phyloP scores from a whole-genome alignment of 2,113 vertebrate genomes.

The Paracanthobrama guichenoti region DNA sequence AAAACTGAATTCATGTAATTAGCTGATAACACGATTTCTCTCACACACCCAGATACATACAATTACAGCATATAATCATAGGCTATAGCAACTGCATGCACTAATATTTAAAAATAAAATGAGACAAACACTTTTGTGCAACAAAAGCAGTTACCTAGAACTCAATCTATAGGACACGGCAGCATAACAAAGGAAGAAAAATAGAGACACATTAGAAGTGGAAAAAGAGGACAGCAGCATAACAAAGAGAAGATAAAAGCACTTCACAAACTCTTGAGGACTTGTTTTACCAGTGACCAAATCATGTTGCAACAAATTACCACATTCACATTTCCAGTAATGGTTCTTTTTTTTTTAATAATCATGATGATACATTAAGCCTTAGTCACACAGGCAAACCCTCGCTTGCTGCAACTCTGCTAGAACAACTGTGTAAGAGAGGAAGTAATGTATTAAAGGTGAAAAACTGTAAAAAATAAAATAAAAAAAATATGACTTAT shows the following conservation, averaged over 20 bases:
- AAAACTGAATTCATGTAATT: neutral
- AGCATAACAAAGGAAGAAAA: slow-evolving; percentile 63
- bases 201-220: slow-evolving; percentile 48
- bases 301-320: neutral
- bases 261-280: neutral
- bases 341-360: neutral
- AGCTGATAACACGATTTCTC: neutral
- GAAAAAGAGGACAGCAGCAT: neutral
- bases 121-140: slow-evolving; percentile 53
- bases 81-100: slow-evolving; percentile 7
- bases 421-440: too few species aligned
- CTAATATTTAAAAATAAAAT: neutral
- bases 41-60: slow-evolving; percentile 64
- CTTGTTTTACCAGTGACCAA: neutral
- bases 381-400: neutral
- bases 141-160: slow-evolving; percentile 51
- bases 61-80: neutral
- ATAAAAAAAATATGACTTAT: too few species aligned
- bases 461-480: too few species aligned
- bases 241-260: neutral
- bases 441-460: neutral
- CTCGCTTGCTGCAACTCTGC: neutral
- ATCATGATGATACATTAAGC: neutral
- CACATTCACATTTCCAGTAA: neutral
- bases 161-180: slow-evolving; percentile 50